Evolutionary conservation across 2,113 vertebrate species (phyloP), one percentile per base, ranked within the genome.

Genomic region (Clupea harengus): DNA sequence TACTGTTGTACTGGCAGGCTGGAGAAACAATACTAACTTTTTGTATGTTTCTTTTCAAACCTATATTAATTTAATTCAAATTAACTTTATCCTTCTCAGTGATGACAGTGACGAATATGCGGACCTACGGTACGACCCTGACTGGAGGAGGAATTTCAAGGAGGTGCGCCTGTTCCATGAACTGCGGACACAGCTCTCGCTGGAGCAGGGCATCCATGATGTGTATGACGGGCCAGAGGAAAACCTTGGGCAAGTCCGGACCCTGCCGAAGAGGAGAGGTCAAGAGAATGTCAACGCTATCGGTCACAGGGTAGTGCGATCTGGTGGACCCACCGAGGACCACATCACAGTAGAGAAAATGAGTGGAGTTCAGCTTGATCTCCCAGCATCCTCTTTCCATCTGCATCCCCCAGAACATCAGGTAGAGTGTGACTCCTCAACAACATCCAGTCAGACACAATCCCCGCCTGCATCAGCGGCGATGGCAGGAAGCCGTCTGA

Each of bases 61-160:
- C 5, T 22, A 18, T 17, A 18, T 57, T 54, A 4, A 20, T 4
- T 20, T 6, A 57, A 57, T 57, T 75, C 1, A 17, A 15, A 32
- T 75, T 2, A 25, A 9, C 9, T 9, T n/a, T 28, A 13, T 75
- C 28, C 10, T 75, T 13, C 28, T 75, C 67, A 78, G 72, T 78
- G 72, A 78, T 78, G 72, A 60, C 54, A 60, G 89, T 45, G 94
- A 95, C 80, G 90, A 89, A 83, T 96, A 96, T 20, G 94, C 93
- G 57, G 91, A 89, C 83, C 91, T 96, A 6, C 93, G 92, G 10
- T 95, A 95, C 45, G 92, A 97, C 72, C 95, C 96, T 3, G 89
- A 95, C 4, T 96, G 96, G 96, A 97, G 91, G 89, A 93, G 83
- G 4, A 92, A 89, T 32, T 88, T 88, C 84, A 88, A 86, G 0